Percentiles rank a stretch among this genome's conserved stretches.
Conservation (phyloP, 2,888 invertebrate species). For the Pimpla rufipes region DNA sequence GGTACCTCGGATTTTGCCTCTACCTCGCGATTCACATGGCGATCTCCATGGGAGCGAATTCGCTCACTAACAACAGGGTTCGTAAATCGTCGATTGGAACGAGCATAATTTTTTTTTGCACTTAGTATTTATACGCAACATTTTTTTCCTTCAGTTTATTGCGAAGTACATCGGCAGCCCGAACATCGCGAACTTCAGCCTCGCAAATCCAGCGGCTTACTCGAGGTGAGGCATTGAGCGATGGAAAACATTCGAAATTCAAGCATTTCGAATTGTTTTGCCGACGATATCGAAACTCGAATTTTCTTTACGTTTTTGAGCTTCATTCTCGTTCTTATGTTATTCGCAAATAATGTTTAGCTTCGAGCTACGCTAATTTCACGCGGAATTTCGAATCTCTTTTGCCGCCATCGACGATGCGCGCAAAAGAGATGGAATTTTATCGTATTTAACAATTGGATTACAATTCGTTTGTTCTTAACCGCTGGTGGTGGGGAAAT, state of each 20-base stretch:
- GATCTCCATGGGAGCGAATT: constrained; percentile 88
- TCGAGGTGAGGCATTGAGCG: constrained; percentile 86
- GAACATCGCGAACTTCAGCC: constrained; percentile 86
- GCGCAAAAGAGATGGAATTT: not conserved
- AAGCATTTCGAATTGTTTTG: not conserved
- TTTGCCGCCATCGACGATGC: not conserved
- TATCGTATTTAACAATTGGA: not conserved
- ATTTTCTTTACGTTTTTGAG: not conserved
- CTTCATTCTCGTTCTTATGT: not conserved
- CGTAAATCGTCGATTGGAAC: constrained; percentile 28
- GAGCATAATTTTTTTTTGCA: not conserved
- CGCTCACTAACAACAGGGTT: constrained; percentile 85
- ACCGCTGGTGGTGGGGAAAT: constrained; percentile 26
- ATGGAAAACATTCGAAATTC: constrained; percentile 20
- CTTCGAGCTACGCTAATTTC: constrained; percentile 44
- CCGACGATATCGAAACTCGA: not conserved
- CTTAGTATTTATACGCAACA: constrained; percentile 3
- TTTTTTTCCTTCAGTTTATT: constrained; percentile 85
- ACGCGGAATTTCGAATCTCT: constrained; percentile 67
- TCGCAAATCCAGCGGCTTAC: constrained; percentile 87
- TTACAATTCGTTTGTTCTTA: constrained; percentile 21
- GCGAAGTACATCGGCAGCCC: constrained; percentile 87
- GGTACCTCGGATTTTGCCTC: constrained; percentile 91
- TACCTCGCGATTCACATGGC: constrained; percentile 92
- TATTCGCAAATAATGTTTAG: constrained; percentile 54